Base-by-base conservation (phyloP, 2,797 vertebrate genomes). In the Oophaga sylvatica region DNA sequence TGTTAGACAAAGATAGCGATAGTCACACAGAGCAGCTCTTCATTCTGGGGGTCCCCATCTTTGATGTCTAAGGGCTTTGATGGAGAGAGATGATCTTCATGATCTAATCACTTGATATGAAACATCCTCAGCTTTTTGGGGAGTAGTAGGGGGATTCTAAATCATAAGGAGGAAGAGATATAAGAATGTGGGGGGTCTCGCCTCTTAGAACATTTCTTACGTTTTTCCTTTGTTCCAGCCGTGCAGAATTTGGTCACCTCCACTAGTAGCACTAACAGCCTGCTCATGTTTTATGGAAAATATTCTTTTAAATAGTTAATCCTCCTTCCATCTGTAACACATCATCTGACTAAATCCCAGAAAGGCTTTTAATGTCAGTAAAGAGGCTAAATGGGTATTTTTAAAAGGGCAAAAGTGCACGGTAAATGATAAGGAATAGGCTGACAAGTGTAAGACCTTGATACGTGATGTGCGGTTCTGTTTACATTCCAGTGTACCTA, bases 341-440 rank as follows among this genome's bases (percentile, higher is more conserved):
- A 63, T 56, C 41, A 60, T 75, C 67, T 5, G 20, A 22, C 70
- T 75, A 87, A 87, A 87, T 81, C 79, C 70, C 10, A 71, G 19
- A 35, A 56, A 41, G 62, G 57, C 65, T 76, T 81, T 87, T 73
- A 81, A 70, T 81, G 57, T 77, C 35, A 56, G 31, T 77, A 62
- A 75, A 82, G 29, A 81, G 31, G 59, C 85, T 87, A 75, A 87
- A 83, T 48, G 68, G 41, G 31, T 53, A 65, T 87, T 82, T 20
- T 17, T 71, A 20, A 53, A 56, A 41, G 86, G 77, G 15, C 73
- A 87, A 79, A 83, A 87, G 86, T 83, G 76, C 60, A 79, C 15
- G 19, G 62, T 22, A 59, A 68, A 83, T 67, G 2, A 83, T 60
- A 70, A 19, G 16, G n/a, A 41, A 70, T 57, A 31, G 57, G 65